These are phyloP conservation scores for Trichonephila clavipes DNA, from an alignment of 1,140 invertebrate genomes.

Conservation along the genomic window DNA sequence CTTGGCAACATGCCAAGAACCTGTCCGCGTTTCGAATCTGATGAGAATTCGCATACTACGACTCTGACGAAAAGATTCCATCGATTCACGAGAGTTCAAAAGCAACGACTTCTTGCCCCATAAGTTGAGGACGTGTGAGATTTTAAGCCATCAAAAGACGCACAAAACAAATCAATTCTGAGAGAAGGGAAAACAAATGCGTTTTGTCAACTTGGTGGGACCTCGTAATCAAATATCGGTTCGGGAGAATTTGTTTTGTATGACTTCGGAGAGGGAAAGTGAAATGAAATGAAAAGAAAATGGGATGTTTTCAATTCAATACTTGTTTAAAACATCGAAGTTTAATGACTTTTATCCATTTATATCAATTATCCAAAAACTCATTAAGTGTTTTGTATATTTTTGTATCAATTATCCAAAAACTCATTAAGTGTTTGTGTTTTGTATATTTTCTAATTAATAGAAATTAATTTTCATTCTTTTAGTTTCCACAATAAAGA, in stretches of 20 bases:
- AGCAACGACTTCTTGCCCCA: conserved; percentile 1
- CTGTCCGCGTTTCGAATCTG: conserved; percentile 30
- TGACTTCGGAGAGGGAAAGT: neutral
- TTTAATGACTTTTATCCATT: no score
- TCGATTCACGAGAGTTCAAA: neutral
- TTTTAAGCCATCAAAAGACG: neutral
- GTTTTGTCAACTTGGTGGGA: conserved; percentile 9
- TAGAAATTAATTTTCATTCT: no score
- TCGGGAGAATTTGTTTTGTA: neutral
- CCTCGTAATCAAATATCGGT: conserved; percentile 24
- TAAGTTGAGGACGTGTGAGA: neutral
- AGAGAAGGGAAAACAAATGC: neutral
- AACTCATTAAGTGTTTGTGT: no score
- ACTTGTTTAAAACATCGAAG: no score
- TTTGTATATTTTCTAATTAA: no score
- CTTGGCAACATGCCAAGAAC: conserved; percentile 21
- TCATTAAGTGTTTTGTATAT: no score
- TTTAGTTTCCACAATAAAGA: no score
- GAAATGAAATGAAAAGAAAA: neutral
- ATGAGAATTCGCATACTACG: conserved; percentile 11
- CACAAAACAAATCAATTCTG: neutral
- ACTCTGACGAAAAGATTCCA: conserved; percentile 28
- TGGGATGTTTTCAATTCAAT: neutral
- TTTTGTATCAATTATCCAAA: no score
- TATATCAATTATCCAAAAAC: no score